These are phyloP conservation scores for Pantherophis guttatus DNA, from an alignment of 2,113 vertebrate genomes.

Conservation along the genomic window DNA sequence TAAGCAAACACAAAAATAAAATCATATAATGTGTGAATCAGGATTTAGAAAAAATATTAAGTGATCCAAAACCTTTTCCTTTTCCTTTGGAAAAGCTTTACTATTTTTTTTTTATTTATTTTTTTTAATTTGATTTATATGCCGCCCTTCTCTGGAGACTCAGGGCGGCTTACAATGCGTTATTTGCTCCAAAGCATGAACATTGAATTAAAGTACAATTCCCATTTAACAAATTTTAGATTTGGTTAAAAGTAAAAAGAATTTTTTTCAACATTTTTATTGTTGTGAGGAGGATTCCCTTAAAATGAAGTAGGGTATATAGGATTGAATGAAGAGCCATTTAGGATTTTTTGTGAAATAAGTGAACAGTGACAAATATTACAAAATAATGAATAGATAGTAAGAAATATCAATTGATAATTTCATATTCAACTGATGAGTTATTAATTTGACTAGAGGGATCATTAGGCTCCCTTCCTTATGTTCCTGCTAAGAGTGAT, in stretches of 20 bases:
- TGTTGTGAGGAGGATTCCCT: neutral
- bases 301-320: neutral
- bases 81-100: neutral
- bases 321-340: neutral
- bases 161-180: too few relatives aligned
- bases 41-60: neutral
- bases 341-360: neutral
- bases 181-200: neutral
- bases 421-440: neutral
- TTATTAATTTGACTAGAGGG: neutral
- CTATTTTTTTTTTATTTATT: too few relatives aligned
- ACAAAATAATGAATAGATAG: neutral
- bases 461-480: neutral
- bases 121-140: too few relatives aligned
- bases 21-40: neutral
- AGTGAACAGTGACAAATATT: neutral
- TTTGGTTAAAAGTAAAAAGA: neutral
- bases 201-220: neutral
- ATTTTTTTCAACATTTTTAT: neutral
- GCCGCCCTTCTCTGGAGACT: too few relatives aligned
- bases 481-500: neutral
- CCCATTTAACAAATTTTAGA: neutral
- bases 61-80: neutral
- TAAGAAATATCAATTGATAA: neutral
- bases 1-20: neutral